A percentile compares a stretch with the other conserved stretches of the same genome.
These are phyloP conservation scores for Lepidonotus clava DNA, from an alignment of 2,888 invertebrate genomes.

Conservation along the genomic window DNA sequence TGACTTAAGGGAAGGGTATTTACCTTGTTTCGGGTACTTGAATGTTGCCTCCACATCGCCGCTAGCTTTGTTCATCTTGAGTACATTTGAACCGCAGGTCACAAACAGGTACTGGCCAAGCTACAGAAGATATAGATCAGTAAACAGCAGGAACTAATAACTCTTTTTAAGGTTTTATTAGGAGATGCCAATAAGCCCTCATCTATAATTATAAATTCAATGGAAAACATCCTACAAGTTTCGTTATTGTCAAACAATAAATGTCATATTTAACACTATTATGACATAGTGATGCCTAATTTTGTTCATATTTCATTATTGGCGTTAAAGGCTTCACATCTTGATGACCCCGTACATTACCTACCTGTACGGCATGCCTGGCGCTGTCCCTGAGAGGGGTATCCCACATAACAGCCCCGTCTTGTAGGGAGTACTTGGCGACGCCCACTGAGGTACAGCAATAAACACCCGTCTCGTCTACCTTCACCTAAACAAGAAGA, in stretches of 20 bases:
- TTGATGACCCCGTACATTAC: no score
- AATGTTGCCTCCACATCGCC: background rate
- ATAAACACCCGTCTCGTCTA: background rate
- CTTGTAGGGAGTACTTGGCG: background rate
- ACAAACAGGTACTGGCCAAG: background rate
- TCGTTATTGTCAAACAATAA: no score
- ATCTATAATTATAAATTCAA: no score
- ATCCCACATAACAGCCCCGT: background rate
- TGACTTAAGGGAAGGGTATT: background rate
- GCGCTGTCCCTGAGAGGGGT: background rate
- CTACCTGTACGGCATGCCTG: background rate
- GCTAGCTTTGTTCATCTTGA: background rate
- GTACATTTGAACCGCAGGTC: background rate
- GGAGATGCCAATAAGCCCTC: no score
- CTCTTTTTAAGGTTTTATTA: no score
- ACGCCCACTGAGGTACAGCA: background rate
- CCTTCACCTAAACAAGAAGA: background rate
- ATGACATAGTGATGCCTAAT: no score
- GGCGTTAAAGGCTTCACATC: no score
- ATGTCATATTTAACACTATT: no score
- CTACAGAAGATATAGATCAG: no score
- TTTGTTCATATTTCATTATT: no score
- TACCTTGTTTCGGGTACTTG: conserved; percentile 11
- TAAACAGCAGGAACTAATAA: no score
- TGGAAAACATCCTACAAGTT: no score